These are phyloP conservation scores for Alligator sinensis DNA, from an alignment of 2,113 vertebrate genomes.

Conservation along the genomic window DNA sequence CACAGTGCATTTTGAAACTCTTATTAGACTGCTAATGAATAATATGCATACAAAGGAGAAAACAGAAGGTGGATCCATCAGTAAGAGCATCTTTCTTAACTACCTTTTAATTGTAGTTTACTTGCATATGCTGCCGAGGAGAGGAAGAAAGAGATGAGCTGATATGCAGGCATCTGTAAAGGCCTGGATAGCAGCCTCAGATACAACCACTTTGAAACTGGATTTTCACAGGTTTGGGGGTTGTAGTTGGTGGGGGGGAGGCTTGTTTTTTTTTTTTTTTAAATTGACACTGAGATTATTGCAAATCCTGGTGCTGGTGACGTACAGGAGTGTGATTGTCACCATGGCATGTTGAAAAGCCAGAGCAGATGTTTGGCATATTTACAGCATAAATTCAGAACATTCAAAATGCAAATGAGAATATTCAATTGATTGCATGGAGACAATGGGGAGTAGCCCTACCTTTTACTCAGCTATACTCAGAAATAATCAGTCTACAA, in stretches of 20 bases:
- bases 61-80: slow-evolving; percentile 79
- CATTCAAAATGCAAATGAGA: slow-evolving; percentile 81
- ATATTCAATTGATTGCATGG: slow-evolving; percentile 77
- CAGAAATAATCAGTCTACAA: slow-evolving; percentile 66
- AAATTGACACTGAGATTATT: slow-evolving; percentile 81
- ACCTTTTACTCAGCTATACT: slow-evolving; percentile 62
- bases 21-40: slow-evolving; percentile 80
- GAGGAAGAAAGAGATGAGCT: slow-evolving; percentile 76
- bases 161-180: slow-evolving; percentile 76
- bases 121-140: slow-evolving; percentile 25
- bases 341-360: slow-evolving; percentile 83
- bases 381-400: slow-evolving; percentile 78
- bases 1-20: slow-evolving; percentile 70
- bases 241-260: neutral
- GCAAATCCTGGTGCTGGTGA: slow-evolving; percentile 82
- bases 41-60: slow-evolving; percentile 78
- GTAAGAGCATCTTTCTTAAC: slow-evolving; percentile 74
- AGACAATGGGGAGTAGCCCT: slow-evolving; percentile 65
- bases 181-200: slow-evolving; percentile 63
- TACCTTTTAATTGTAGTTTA: slow-evolving; percentile 77
- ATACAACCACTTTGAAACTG: slow-evolving; percentile 71
- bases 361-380: slow-evolving; percentile 85
- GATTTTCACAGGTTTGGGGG: slow-evolving; percentile 78
- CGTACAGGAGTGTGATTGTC: slow-evolving; percentile 81
- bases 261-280: slow-evolving; percentile 19